A percentile compares a stretch with the other conserved stretches of the same genome.
phyloP scores from a whole-genome alignment of 2,797 vertebrate genomes.

The Labroides dimidiatus region DNA sequence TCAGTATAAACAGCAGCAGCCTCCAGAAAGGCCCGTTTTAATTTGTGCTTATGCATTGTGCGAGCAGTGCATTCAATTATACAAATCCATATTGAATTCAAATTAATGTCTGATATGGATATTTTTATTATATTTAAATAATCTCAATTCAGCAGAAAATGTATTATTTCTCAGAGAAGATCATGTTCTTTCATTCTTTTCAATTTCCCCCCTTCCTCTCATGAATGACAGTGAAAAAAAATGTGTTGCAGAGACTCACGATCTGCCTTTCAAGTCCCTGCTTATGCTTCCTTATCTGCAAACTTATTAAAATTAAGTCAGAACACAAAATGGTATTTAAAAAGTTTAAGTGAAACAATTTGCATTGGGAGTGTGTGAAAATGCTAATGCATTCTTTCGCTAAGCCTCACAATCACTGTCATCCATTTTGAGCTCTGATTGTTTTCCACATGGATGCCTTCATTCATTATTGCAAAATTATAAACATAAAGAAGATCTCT shows the following conservation, averaged over 20 bases:
- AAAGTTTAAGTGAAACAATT: conserved; percentile 89
- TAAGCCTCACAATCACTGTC: conserved; percentile 85
- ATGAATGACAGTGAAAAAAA: conserved; percentile 67
- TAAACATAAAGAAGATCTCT: conserved; percentile 91
- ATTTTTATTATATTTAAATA: conserved; percentile 78
- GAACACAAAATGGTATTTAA: conserved; percentile 86
- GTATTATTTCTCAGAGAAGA: conserved; percentile 74
- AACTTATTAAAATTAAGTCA: conserved; percentile 84
- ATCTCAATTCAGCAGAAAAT: conserved; percentile 76
- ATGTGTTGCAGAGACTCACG: conserved; percentile 67
- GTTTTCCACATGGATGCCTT: conserved; percentile 90
- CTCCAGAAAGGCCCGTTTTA: conserved; percentile 59
- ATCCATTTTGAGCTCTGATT: conserved; percentile 85
- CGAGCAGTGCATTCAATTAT: conserved; percentile 70
- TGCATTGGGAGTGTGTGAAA: conserved; percentile 86
- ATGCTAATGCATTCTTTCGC: conserved; percentile 86
- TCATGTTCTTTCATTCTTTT: conserved; percentile 79
- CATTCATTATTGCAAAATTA: conserved; percentile 91
- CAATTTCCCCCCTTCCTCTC: conserved; percentile 73
- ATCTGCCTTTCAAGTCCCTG: conserved; percentile 74
- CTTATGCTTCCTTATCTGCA: conserved; percentile 79
- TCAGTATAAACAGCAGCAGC: conserved; percentile 45
- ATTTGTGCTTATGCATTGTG: conserved; percentile 52
- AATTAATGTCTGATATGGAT: conserved; percentile 77
- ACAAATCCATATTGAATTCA: conserved; percentile 73